Base-by-base conservation (phyloP, 2,797 vertebrate genomes). In the Hybognathus amarus region DNA sequence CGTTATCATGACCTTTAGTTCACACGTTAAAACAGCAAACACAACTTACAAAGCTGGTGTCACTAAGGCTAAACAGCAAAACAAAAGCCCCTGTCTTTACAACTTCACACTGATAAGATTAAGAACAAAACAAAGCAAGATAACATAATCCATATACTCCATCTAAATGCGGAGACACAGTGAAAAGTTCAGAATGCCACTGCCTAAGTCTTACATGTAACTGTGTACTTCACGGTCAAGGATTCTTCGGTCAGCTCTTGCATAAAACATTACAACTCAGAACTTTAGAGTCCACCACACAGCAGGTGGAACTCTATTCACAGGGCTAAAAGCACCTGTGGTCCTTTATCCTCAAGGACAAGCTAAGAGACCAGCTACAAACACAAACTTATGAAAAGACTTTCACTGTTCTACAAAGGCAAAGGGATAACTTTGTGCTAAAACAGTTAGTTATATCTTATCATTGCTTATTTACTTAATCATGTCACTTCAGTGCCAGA, bases 281-380 rank as follows among this genome's bases (percentile, higher is more conserved):
- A 83, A 69, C 63, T 59, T 59, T 45, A 20, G 73, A 83, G 63
- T 83, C 63, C 52, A 47, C 63, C 82, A 83, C 82, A 77, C 82
- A 83, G 82, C 82, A 77, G 82, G 82, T 69, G 74, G 75, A 83
- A 77, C 45, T 77, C 74, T 11, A 77, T 77, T 69, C 78, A 24
- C 42, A 66, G 54, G 74, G 20, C 64, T 33, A n/a, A 61, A 40
- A 83, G 50, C 36, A 36, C 24, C 73, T 30, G 82, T 36, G 66
- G 50, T 47, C 52, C 63, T 83, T 83, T 38, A 83, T 83, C 74
- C 82, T 83, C 82, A 83, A 83, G 74, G 82, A 77, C 82, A 82
- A 67, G 61, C 71, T 82, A 54, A 30, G 63, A 82, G 71, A 38
- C 61, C 1, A 18, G n/a, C 45, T 76, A 82, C 80, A 82, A 82